Base-by-base conservation (phyloP, 2,113 vertebrate species). In the Nannobrachium achirus region DNA sequence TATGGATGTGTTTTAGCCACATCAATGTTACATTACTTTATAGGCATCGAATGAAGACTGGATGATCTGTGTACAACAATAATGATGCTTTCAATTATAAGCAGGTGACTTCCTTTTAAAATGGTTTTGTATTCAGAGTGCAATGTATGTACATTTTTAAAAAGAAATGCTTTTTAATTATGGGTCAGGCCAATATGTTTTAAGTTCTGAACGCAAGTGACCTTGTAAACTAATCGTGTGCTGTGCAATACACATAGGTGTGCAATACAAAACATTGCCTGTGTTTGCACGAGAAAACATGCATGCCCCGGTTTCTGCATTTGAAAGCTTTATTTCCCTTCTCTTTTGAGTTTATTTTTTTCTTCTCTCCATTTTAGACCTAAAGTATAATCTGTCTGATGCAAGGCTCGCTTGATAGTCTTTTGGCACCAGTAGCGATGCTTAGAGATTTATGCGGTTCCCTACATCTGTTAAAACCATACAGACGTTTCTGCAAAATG, bases 381-480 rank as follows among this genome's bases (percentile, higher is more conserved):
- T 58, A 64, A 69, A 66, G 61, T 41, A 42, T 71, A 45, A 50
- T 71, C 76, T 65, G 69, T 74, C 67, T 63, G 82, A 79, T 80
- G 81, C 73, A 79, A 75, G 51, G 59, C 73, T 57, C 48, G 38
- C 69, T 66, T 64, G 52, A 71, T 71, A n/a, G 62, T 49, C 20
- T 79, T 69, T 33, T 85, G 86, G 84, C 81, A 74, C 66, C 66
- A 52, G 66, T 48, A 16, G 71, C 49, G 15, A 71, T 69, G 75
- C 25, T 3, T 45, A 15, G 44, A 85, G 82, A 89, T 90, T 89
- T 85, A 80, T 80, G 88, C 73, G 82, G 62, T 69, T 76, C 73
- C 80, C 49, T 83, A 66, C 86, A 84, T 91, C 89, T 90, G 89
- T 76, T 82, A 64, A 78, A 89, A 80, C 79, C 73, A 90, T 88